Conservation (phyloP, 2,797 vertebrate genomes). For the Monodelphis domestica region DNA sequence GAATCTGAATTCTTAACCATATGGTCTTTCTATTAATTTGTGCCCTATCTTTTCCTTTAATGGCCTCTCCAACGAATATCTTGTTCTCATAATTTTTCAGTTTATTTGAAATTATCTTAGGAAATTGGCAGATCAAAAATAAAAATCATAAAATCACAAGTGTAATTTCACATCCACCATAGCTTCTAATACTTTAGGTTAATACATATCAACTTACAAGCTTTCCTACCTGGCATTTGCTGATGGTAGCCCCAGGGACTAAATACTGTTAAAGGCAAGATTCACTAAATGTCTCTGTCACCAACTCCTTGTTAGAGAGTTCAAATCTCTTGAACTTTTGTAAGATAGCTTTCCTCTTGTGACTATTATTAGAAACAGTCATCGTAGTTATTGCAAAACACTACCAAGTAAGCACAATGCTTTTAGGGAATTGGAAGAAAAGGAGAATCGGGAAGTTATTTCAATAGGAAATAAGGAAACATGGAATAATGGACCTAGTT, state of each 20-base stretch:
- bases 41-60: background rate
- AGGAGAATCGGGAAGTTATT: background rate
- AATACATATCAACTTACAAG: slow-evolving; percentile 50
- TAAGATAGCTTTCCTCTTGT: slow-evolving; percentile 13
- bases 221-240: slow-evolving; percentile 30
- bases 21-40: background rate
- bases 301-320: slow-evolving; percentile 22
- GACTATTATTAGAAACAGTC: background rate
- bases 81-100: background rate
- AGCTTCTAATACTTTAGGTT: slow-evolving; percentile 31
- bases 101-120: slow-evolving; percentile 24
- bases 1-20: background rate
- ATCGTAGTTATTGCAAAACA: background rate
- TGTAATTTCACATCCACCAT: slow-evolving; percentile 29
- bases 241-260: background rate
- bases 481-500: background rate
- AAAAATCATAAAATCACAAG: slow-evolving; percentile 55
- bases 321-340: slow-evolving; percentile 34
- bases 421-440: background rate
- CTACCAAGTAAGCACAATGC: no score
- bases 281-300: background rate
- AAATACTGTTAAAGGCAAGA: slow-evolving; percentile 21
- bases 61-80: background rate
- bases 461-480: background rate
- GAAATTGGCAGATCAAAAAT: slow-evolving; percentile 39